These are phyloP conservation scores for Petaurus breviceps DNA, from an alignment of 2,113 vertebrate species.

Conservation along the genomic window DNA sequence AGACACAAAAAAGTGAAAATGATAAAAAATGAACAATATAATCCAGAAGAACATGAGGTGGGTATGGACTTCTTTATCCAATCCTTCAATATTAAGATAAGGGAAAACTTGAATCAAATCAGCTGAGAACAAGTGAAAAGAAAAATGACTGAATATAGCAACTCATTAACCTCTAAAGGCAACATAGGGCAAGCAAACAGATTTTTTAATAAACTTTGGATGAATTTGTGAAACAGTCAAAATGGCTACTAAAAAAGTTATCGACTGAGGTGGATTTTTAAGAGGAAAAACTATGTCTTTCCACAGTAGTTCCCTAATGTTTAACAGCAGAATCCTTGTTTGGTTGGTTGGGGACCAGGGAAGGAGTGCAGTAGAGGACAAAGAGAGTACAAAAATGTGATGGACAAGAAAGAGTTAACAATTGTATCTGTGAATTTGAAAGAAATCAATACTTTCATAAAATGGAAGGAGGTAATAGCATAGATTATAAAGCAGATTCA, in stretches of 20 bases:
- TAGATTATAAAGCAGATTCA: neutral
- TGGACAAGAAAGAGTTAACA: neutral
- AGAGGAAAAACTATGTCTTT: neutral
- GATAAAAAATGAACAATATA: neutral
- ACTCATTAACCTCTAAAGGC: neutral
- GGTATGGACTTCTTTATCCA: neutral
- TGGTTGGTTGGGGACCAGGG: neutral
- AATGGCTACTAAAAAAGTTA: neutral
- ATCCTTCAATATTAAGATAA: neutral
- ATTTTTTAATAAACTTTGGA: neutral
- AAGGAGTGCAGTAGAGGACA: neutral
- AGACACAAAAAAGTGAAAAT: neutral
- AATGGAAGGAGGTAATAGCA: neutral
- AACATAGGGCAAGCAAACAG: neutral
- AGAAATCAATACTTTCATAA: neutral
- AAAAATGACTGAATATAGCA: neutral
- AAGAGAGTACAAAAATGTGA: neutral
- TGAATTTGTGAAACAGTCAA: neutral
- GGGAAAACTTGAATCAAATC: neutral
- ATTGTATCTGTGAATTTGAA: neutral
- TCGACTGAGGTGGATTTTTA: neutral
- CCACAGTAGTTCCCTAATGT: neutral
- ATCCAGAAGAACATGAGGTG: neutral
- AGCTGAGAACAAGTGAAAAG: neutral
- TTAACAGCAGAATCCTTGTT: neutral